Percentiles rank a stretch among this genome's conserved stretches.
phyloP scores from a whole-genome alignment of 2,888 invertebrate species.

The Iselma pallidipennis region DNA sequence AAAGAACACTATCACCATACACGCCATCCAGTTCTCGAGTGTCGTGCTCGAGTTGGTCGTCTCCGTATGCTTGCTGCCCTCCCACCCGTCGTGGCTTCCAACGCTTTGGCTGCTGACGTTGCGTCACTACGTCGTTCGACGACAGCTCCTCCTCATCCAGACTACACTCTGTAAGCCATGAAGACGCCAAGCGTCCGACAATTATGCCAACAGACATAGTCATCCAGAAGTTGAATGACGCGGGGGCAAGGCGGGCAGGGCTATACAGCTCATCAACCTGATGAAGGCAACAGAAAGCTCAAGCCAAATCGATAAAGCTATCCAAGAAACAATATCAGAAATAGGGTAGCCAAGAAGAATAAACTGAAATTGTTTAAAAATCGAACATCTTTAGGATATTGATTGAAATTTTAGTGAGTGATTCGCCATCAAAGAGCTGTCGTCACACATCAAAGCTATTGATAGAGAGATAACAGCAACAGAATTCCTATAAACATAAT shows the following conservation, averaged over 20 bases:
- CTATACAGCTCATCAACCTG: too few relatives aligned
- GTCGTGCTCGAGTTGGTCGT: slow-evolving; percentile 26
- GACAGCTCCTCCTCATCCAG: slow-evolving; percentile 17
- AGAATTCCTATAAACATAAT: neutral
- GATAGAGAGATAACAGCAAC: neutral
- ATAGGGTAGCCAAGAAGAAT: neutral
- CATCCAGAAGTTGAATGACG: too few relatives aligned
- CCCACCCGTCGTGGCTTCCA: slow-evolving; percentile 32
- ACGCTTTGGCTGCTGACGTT: slow-evolving; percentile 29
- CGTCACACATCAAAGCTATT: neutral
- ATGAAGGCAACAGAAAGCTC: neutral
- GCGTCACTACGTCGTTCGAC: slow-evolving; percentile 37
- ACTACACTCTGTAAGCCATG: slow-evolving; percentile 7
- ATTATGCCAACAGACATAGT: slow-evolving; percentile 5
- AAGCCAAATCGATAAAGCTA: slow-evolving; percentile 2
- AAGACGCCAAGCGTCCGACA: slow-evolving; percentile 16
- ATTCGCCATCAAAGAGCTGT: neutral
- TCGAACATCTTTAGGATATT: neutral
- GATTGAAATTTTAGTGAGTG: neutral
- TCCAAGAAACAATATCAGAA: neutral
- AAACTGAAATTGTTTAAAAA: too few relatives aligned
- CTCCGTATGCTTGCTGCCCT: slow-evolving; percentile 19
- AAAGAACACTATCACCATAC: slow-evolving; percentile 32
- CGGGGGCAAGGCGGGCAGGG: too few relatives aligned
- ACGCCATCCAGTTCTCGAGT: slow-evolving; percentile 45